Evolutionary conservation across 2,888 invertebrate species (phyloP), one percentile per base, ranked within the genome.

Genomic region (Drosophila pegasa): DNA sequence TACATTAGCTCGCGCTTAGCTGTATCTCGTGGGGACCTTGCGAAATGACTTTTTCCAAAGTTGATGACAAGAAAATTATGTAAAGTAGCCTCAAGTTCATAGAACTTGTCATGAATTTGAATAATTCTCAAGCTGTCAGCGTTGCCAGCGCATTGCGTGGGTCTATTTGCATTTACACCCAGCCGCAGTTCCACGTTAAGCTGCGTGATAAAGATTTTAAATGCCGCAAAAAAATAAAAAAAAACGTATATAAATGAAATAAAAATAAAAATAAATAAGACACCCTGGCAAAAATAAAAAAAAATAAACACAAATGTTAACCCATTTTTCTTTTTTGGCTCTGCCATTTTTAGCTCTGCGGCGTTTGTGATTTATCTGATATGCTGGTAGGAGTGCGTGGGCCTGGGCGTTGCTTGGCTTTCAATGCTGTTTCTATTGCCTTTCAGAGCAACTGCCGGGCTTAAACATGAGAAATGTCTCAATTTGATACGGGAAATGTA

Each of bases 61-160:
- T 75, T 64, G 60, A 64, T 27, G 80, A 64, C 77, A 70, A 55
- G 45, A 50, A 71, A 80, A 86, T 86, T 83, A 86, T 83, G 83
- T 69, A 75, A 86, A 86, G 75, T 48, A 69, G 75, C 59, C 68
- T 75, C 75, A 85, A 85, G 73, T 69, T 67, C 70, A 61, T 68
- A 58, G 25, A 70, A 80, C 71, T 83, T 85, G 78, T 78, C 75
- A 74, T 64, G 78, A 78, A 80, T 74, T 82, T 71, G 83, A 78
- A 75, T 80, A 83, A 75, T 83, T 72, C 66, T 40, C 59, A 70
- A 68, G 40, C 66, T 78, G 66, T 70, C 73, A 77, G 51, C 55
- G 58, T 43, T 41, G 48, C 4, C 55, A 8, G 25, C 31, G 33
- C 20, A 33, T 10, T 18, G 61, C 43, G 58, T 59, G 58, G 62